Evolutionary conservation across 2,113 vertebrate genomes (phyloP), one percentile per base, ranked within the genome.

Genomic region (Octodon degus): DNA sequence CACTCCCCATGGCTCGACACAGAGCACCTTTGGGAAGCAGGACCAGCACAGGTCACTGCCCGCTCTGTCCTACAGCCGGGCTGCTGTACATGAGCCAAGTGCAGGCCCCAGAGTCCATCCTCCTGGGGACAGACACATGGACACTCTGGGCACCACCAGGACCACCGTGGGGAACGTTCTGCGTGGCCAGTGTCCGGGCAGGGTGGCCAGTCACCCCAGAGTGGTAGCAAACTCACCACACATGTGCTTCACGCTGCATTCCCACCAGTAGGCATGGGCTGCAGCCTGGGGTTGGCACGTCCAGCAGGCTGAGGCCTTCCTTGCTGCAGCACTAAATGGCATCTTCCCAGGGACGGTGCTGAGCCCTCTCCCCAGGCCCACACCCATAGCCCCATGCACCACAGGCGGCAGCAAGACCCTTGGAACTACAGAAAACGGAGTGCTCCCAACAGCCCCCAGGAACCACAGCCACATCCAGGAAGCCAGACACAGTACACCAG

Each of bases 61-160:
- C 2, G 2, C 34, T 16, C 34, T 13, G 37, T 24, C 81, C 24
- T 25, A 37, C 1, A 0, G 25, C 24, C 24, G 2, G n/a, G 14
- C 14, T 43, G 25, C 58, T 40, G n/a, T 2, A 4, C 14, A 8
- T 30, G 27, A 27, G 20, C 60, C 16, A 5, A 65, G 14, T 20
- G 27, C 60, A 30, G 60, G 25, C 9, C 60, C 65, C n/a, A 5
- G 7, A 1, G 0, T 43, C 60, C 60, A 17, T 40, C n/a, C 32
- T 43, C 14, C 60, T 43, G 37, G 60, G 37, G 37, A 40, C 82
- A 63, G n/a, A 30, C 25, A 8, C 82, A 47, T 8, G 0, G n/a
- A 0, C 0, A 10, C 11, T 17, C 37, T 65, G 82, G n/a, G 43
- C 13, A 16, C 25, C 43, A 30, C 43, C 37, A 76, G 72, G 40